A percentile compares a stretch with the other conserved stretches of the same genome.
These are phyloP conservation scores for Plumapathes pennacea DNA, from an alignment of 92 coral and sea anemone species.

Conservation along the genomic window DNA sequence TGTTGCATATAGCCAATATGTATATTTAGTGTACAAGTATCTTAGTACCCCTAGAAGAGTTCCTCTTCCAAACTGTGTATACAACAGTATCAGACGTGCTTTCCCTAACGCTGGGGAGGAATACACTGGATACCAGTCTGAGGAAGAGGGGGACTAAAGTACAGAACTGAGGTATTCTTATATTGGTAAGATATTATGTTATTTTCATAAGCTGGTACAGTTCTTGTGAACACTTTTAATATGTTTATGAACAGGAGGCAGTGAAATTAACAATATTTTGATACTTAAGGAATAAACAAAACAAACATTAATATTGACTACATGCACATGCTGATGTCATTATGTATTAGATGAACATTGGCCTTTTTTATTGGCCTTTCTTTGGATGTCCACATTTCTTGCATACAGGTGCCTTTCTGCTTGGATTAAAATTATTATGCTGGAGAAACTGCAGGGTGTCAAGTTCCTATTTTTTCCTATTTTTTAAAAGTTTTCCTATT, in stretches of 20 bases:
- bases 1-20: constrained; percentile 64
- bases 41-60: constrained; percentile 28
- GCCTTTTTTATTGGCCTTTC: constrained; percentile 21
- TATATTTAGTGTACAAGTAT: constrained; percentile 49
- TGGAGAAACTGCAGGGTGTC: no score
- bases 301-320: no score
- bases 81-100: constrained; percentile 23
- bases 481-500: no score
- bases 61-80: constrained; percentile 59
- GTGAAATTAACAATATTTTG: not conserved
- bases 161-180: not conserved
- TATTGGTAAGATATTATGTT: not conserved
- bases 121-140: constrained; percentile 17
- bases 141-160: constrained; percentile 14
- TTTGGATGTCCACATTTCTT: constrained; percentile 12
- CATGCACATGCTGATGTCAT: no score
- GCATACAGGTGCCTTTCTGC: constrained; percentile 16
- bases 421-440: not conserved
- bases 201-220: not conserved
- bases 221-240: not conserved
- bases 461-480: no score
- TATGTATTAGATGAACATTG: not conserved
- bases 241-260: not conserved
- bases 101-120: constrained; percentile 26
- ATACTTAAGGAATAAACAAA: no score